Evolutionary conservation across 2,113 vertebrate genomes (phyloP), one percentile per base, ranked within the genome.

Genomic region (Oenanthe melanoleuca): DNA sequence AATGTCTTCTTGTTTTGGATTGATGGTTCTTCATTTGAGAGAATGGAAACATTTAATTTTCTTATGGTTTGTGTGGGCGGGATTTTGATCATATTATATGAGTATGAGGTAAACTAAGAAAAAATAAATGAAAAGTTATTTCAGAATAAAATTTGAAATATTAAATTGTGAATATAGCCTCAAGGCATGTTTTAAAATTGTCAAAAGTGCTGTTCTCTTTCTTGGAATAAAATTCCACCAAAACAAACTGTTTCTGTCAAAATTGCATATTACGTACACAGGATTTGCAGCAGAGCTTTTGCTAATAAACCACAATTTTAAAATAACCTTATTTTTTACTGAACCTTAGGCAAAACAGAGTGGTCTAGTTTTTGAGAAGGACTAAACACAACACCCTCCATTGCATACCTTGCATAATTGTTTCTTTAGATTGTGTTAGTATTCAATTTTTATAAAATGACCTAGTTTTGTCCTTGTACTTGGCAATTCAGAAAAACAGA

Each of bases 1-100:
- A 94, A 89, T 24, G 6, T 77, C 31, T 59, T 74, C 56, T 94
- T 78, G 24, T 64, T 90, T 89, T 86, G 79, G 49, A 82, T 78
- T 95, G 71, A 92, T 80, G 33, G 12, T 21, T 93, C 80, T 86
- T 88, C 42, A 56, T 64, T 86, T 67, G 37, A 95, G 44, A 92
- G 82, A 86, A 96, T 84, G 88, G 94, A 96, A 96, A 92, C 20
- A 42, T 95, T 94, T 74, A 47, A 92, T 95, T 93, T 93, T 95
- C 31, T 89, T 73, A 74, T 56, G 63, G 72, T 88, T 88, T 92
- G 8, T 89, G 75, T 84, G 91, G 82, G 71, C 16, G 83, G 33
- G 17, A 67, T 86, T 92, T 92, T 88, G 52, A 77, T 86, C 56
- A 75, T 73, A 50, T 88, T 86, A 73, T 44, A 77, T 61, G 59